phyloP scores from a whole-genome alignment of 2,888 invertebrate species.

The Xiphydria camelus region DNA sequence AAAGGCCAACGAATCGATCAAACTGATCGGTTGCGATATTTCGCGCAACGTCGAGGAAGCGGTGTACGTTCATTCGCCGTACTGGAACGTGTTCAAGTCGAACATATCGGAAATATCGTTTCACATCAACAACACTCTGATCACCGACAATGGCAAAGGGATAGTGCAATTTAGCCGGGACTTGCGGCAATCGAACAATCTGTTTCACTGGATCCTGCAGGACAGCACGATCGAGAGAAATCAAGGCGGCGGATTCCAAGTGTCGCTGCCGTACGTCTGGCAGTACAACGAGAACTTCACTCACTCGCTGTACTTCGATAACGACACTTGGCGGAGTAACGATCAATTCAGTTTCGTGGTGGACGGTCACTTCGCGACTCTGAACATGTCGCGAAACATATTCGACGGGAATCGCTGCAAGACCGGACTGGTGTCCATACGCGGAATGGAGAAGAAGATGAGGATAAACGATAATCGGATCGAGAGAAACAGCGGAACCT shows the following conservation, averaged over 20 bases:
- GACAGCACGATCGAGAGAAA: conserved; percentile 87
- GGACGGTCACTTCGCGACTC: conserved; percentile 91
- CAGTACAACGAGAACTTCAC: conserved; percentile 93
- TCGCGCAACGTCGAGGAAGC: conserved; percentile 81
- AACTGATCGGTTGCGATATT: conserved; percentile 78
- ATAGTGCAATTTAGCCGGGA: conserved; percentile 90
- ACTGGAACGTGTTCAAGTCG: conserved; percentile 82
- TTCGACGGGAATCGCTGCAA: conserved; percentile 86
- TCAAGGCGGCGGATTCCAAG: conserved; percentile 81
- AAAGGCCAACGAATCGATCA: conserved; percentile 85
- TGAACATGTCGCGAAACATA: conserved; percentile 83
- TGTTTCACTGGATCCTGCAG: conserved; percentile 92
- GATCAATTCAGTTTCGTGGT: conserved; percentile 80
- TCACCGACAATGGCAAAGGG: conserved; percentile 86
- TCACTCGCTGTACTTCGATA: conserved; percentile 84
- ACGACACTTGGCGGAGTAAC: conserved; percentile 87
- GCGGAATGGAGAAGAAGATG: conserved; percentile 97
- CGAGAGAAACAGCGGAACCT: conserved; percentile 77
- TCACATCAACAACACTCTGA: conserved; percentile 81
- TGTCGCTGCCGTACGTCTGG: conserved; percentile 92
- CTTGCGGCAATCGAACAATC: conserved; percentile 92
- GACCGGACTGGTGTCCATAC: conserved; percentile 75
- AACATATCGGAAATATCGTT: conserved; percentile 90
- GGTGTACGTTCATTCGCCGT: conserved; percentile 79
- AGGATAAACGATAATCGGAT: conserved; percentile 80